Percentiles rank a stretch among this genome's conserved stretches.
Evolutionary conservation across 2,888 invertebrate species (phyloP).

Genomic region (Lycophotia porphyrea): DNA sequence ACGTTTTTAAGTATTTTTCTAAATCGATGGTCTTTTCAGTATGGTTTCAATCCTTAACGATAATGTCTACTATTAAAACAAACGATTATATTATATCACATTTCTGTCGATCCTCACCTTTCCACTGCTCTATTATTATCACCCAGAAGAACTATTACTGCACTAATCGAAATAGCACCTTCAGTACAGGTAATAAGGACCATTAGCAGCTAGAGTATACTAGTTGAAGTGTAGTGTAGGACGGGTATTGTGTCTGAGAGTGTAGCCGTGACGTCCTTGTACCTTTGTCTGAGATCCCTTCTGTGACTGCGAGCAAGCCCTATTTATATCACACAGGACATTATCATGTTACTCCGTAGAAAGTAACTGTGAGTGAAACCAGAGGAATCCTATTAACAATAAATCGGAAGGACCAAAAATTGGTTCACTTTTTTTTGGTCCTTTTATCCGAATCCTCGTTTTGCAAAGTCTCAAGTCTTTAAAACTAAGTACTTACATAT

Average conservation of each 20-base stretch:
- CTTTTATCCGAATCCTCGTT: neutral
- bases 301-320: slow-evolving; percentile 56
- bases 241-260: slow-evolving; percentile 71
- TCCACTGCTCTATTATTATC: slow-evolving; percentile 30
- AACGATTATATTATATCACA: slow-evolving; percentile 14
- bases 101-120: slow-evolving; percentile 26
- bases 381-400: neutral
- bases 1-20: neutral
- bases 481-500: neutral
- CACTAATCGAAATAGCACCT: slow-evolving; percentile 23
- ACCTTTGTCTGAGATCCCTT: slow-evolving; percentile 73
- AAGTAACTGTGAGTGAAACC: slow-evolving; percentile 5
- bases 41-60: neutral
- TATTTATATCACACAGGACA: slow-evolving; percentile 34
- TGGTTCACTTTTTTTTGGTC: neutral
- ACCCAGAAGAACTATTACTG: neutral
- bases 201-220: neutral
- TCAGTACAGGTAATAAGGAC: slow-evolving; percentile 24
- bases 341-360: slow-evolving; percentile 16
- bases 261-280: slow-evolving; percentile 82
- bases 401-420: neutral
- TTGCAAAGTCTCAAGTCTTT: neutral
- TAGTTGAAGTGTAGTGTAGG: slow-evolving; percentile 29
- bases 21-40: slow-evolving; percentile 1
- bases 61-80: slow-evolving; percentile 9